phyloP scores from a whole-genome alignment of 2,797 vertebrate species.

The Myiotriccus ornatus region DNA sequence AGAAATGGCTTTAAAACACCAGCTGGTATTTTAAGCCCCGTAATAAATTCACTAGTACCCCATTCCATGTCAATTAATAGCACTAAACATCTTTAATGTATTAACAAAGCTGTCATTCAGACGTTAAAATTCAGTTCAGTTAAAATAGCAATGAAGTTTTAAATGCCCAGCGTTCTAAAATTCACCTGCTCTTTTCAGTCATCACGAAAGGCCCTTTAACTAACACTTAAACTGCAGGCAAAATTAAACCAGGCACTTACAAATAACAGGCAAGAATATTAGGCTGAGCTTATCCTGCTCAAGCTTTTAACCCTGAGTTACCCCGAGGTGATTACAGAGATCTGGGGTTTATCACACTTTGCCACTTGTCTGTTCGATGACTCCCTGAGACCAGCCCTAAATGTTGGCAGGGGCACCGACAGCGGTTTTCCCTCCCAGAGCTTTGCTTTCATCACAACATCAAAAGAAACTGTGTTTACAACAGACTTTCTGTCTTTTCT shows the following conservation, averaged over 20 bases:
- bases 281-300: neutral
- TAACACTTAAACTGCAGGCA: neutral
- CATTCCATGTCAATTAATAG: conserved; percentile 72
- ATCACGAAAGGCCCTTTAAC: conserved; percentile 12
- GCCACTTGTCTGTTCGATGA: neutral
- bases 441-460: neutral
- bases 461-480: neutral
- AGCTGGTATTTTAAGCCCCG: conserved; percentile 66
- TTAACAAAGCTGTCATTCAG: conserved; percentile 59
- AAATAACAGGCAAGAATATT: neutral
- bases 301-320: neutral
- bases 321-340: neutral
- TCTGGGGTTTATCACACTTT: neutral
- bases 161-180: conserved; percentile 40
- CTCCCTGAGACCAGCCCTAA: neutral
- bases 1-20: conserved; percentile 62
- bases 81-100: conserved; percentile 67
- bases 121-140: conserved; percentile 65
- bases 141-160: conserved; percentile 56
- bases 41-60: conserved; percentile 63
- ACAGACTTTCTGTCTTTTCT: neutral
- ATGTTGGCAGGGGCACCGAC: neutral
- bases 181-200: neutral
- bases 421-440: neutral
- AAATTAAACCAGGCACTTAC: neutral